These are phyloP conservation scores for Antheraea assamensis DNA, from an alignment of 2,888 invertebrate species.

Conservation along the genomic window DNA sequence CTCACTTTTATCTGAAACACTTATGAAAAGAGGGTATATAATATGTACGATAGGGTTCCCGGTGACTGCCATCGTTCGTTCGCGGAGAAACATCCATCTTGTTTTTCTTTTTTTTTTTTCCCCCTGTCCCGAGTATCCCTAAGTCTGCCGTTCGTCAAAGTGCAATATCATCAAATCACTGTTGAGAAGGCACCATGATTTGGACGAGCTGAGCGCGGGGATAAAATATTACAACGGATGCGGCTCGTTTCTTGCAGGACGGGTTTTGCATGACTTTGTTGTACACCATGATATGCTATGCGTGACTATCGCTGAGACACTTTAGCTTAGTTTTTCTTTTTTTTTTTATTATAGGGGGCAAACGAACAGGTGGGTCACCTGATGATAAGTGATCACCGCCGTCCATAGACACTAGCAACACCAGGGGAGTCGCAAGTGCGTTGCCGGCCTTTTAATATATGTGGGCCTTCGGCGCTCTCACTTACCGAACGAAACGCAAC, in stretches of 20 bases:
- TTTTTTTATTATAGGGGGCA: too few relatives aligned
- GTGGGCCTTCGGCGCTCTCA: too few relatives aligned
- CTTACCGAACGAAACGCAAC: too few relatives aligned
- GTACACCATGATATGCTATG: conserved; percentile 35
- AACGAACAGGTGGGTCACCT: too few relatives aligned
- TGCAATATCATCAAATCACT: conserved; percentile 82
- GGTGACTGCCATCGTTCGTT: conserved; percentile 20
- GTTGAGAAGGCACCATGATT: conserved; percentile 80
- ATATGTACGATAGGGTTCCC: conserved; percentile 18
- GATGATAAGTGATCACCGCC: too few relatives aligned
- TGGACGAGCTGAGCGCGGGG: conserved; percentile 56
- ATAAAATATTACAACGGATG: conserved; percentile 77
- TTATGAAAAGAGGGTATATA: conserved; percentile 24
- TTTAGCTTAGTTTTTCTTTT: too few relatives aligned
- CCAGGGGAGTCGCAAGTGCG: too few relatives aligned
- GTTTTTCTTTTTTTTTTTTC: conserved; percentile 66
- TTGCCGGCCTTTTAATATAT: too few relatives aligned
- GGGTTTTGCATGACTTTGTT: conserved; percentile 24
- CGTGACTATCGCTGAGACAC: not conserved
- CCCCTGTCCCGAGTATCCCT: conserved; percentile 40
- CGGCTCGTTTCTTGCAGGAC: conserved; percentile 52
- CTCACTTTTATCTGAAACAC: conserved; percentile 33
- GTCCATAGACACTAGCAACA: too few relatives aligned
- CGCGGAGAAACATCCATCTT: conserved; percentile 61
- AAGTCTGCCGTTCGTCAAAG: conserved; percentile 67